Evolutionary conservation across 2,888 invertebrate species (phyloP).

Genomic region (Morpho deidamia): DNA sequence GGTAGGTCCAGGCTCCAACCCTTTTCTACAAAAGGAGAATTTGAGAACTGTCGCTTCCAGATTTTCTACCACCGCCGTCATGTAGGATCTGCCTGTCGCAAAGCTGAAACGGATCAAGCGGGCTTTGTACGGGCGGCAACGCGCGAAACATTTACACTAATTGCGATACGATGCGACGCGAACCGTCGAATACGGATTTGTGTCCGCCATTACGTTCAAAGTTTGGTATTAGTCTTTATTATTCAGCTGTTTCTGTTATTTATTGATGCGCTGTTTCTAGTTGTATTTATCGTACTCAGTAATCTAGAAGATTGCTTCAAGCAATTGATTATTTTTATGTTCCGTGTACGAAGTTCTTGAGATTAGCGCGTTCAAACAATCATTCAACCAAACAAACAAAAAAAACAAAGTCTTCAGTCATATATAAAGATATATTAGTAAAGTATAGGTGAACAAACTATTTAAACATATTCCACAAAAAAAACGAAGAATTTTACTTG

Average conservation of each 20-base stretch:
- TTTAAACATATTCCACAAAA: too few species aligned
- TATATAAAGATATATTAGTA: too few species aligned
- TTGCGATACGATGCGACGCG: slow-evolving; percentile 61
- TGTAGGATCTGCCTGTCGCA: slow-evolving; percentile 64
- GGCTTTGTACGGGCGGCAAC: slow-evolving; percentile 55
- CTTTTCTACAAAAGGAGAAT: background rate
- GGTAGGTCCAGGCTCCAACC: too few species aligned
- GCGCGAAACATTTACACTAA: slow-evolving; percentile 62
- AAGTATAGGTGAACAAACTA: too few species aligned
- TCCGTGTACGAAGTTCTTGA: too few species aligned
- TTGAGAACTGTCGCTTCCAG: slow-evolving; percentile 18
- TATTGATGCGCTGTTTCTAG: slow-evolving; percentile 4
- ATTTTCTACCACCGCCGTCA: slow-evolving; percentile 22
- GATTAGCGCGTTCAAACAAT: too few species aligned
- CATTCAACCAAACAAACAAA: too few species aligned
- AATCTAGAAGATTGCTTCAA: slow-evolving; percentile 2
- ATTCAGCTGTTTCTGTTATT: slow-evolving; percentile 18
- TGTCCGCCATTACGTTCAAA: slow-evolving; percentile 25
- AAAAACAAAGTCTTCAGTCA: too few species aligned
- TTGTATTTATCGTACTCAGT: slow-evolving; percentile 1
- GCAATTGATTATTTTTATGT: background rate
- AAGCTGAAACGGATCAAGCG: slow-evolving; percentile 64
- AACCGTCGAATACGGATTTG: slow-evolving; percentile 37
- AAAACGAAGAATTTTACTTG: too few species aligned
- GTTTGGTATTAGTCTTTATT: slow-evolving; percentile 27